Evolutionary conservation across 2,888 invertebrate species (phyloP).

Genomic region (Pristionchus japonicus): DNA sequence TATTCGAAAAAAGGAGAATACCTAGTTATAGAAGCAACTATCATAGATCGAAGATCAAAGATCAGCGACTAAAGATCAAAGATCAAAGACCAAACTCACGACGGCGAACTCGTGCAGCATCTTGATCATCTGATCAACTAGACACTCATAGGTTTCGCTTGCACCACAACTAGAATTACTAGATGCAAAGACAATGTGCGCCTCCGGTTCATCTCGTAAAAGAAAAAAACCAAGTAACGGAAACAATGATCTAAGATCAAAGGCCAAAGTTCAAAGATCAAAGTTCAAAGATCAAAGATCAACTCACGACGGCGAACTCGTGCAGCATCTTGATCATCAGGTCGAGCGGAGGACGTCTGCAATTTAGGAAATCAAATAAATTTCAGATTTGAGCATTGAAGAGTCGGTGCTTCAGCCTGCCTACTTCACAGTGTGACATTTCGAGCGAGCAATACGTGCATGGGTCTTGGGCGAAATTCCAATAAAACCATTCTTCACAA

Average conservation of each 20-base stretch:
- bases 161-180: no score
- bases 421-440: not conserved
- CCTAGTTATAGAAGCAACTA: no score
- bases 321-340: conserved; percentile 24
- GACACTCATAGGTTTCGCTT: no score
- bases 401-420: not conserved
- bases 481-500: no score
- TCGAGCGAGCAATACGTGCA: not conserved
- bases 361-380: not conserved
- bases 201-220: not conserved
- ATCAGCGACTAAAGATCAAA: not conserved
- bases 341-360: conserved; percentile 4
- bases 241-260: not conserved
- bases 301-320: conserved; percentile 21
- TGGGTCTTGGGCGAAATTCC: no score
- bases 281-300: conserved; percentile 1
- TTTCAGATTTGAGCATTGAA: not conserved
- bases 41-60: not conserved
- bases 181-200: no score
- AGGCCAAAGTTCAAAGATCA: not conserved
- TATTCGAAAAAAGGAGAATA: not conserved
- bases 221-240: no score
- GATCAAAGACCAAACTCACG: conserved; percentile 29
- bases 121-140: no score
- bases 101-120: no score